Percentiles rank a stretch among this genome's conserved stretches.
Conservation (phyloP, 2,888 invertebrate genomes). For the Glaucopsyche alexis region DNA sequence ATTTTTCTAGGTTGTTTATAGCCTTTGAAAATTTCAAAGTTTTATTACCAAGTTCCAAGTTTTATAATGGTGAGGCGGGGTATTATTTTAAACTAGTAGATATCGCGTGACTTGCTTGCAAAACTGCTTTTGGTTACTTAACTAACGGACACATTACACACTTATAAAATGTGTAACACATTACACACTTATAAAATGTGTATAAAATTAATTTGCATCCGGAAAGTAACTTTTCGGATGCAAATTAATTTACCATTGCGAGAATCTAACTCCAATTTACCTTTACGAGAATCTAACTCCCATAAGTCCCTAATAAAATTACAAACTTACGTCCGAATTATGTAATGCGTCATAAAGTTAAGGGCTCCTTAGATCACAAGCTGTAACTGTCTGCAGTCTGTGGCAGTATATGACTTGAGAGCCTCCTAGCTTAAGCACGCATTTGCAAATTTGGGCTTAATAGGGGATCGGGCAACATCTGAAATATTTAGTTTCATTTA, state of each 20-base stretch:
- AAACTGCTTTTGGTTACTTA: neutral
- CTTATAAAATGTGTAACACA: neutral
- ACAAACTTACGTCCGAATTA: too few species aligned
- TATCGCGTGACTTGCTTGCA: neutral
- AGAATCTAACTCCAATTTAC: neutral
- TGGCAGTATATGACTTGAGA: too few species aligned
- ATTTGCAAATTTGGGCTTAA: neutral
- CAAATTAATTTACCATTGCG: neutral
- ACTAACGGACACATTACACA: neutral
- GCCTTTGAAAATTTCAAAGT: slow-evolving; percentile 30
- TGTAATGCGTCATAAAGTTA: too few species aligned
- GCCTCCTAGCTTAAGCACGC: neutral
- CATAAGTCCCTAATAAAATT: too few species aligned
- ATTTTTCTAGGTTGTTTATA: slow-evolving; percentile 29
- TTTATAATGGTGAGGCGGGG: slow-evolving; percentile 19
- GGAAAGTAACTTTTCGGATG: neutral
- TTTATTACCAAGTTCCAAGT: slow-evolving; percentile 24
- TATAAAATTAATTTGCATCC: too few species aligned
- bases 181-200: neutral
- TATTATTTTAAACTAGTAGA: slow-evolving; percentile 18
- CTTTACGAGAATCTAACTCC: too few species aligned
- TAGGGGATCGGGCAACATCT: too few species aligned
- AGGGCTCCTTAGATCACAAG: too few species aligned
- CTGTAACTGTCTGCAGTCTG: too few species aligned
- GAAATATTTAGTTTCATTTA: too few species aligned